Conservation (phyloP, 1,140 invertebrate species). For the Hyles euphorbiae region DNA sequence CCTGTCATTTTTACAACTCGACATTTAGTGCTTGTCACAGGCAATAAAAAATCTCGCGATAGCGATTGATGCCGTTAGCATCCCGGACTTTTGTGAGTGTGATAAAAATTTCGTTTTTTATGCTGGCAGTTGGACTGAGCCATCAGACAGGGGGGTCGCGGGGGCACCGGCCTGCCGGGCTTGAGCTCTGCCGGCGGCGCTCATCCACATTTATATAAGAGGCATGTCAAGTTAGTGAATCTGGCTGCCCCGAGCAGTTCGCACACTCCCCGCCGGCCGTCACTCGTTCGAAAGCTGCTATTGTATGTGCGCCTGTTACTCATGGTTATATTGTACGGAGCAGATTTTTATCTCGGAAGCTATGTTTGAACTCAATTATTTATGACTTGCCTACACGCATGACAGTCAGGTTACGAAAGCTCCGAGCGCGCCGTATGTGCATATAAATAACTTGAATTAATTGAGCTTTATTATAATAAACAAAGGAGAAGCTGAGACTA, state of each 20-base stretch:
- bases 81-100: background rate
- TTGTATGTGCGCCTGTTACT: constrained; percentile 13
- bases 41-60: constrained; percentile 18
- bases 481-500: background rate
- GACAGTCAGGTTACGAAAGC: constrained; percentile 28
- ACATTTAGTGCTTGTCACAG: constrained; percentile 21
- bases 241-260: constrained; percentile 1
- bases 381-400: constrained; percentile 28
- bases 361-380: constrained; percentile 42
- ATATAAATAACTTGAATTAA: constrained; percentile 1
- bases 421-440: constrained; percentile 4
- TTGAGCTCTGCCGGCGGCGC: background rate
- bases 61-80: constrained; percentile 18
- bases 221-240: constrained; percentile 6
- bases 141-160: background rate
- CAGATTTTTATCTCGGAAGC: constrained; percentile 32
- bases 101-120: constrained; percentile 1
- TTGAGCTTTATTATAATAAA: background rate
- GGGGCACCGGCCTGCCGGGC: too few relatives aligned
- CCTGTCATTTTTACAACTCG: constrained; percentile 22
- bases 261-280: constrained; percentile 6
- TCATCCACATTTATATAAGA: constrained; percentile 5
- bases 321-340: constrained; percentile 18
- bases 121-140: background rate
- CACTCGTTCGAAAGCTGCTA: constrained; percentile 22